Evolutionary conservation across 2,888 invertebrate species (phyloP).

Genomic region (Pandemis cinnamomeana): DNA sequence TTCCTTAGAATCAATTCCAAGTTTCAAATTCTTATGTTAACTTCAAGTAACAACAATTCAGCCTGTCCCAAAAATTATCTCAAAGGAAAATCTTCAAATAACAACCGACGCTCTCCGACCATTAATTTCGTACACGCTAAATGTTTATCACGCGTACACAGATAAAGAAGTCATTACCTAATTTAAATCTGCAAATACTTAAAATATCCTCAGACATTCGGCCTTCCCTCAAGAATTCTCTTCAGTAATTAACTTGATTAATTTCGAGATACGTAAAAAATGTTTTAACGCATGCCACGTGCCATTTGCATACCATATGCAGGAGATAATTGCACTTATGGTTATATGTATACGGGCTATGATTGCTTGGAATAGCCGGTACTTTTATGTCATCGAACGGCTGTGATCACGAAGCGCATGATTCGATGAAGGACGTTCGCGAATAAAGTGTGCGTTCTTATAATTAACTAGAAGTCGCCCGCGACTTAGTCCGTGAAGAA

Average conservation of each 20-base stretch:
- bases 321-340: conserved; percentile 38
- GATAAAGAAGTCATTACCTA: conserved; percentile 22
- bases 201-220: conserved; percentile 20
- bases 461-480: no score
- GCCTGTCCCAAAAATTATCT: background rate
- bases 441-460: conserved; percentile 41
- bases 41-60: background rate
- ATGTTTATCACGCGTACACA: background rate
- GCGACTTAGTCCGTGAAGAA: no score
- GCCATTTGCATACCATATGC: conserved; percentile 61
- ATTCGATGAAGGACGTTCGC: conserved; percentile 45
- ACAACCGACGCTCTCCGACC: background rate
- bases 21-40: background rate
- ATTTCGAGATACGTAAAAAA: conserved; percentile 48
- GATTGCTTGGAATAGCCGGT: conserved; percentile 55
- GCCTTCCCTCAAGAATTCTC: conserved; percentile 41
- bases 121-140: conserved; percentile 2
- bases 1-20: background rate
- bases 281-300: conserved; percentile 56
- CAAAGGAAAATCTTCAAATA: background rate
- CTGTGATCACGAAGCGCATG: conserved; percentile 49
- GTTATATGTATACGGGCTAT: conserved; percentile 52
- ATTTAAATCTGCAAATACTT: conserved; percentile 38
- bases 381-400: conserved; percentile 72
- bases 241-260: conserved; percentile 51